Evolutionary conservation across 2,113 vertebrate genomes (phyloP).

Genomic region (Pollachius pollachius): DNA sequence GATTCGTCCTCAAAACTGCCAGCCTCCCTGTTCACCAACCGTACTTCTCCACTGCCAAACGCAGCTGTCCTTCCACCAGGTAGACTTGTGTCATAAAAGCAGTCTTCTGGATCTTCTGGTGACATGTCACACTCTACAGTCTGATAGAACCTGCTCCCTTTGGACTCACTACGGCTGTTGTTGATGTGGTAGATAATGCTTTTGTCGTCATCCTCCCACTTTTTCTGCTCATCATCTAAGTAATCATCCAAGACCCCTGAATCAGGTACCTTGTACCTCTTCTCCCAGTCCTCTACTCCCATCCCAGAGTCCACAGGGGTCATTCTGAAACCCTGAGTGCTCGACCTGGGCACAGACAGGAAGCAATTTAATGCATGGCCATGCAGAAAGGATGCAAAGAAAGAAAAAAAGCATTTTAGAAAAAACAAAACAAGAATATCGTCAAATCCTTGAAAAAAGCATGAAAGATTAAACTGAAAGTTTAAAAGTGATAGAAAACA

Average conservation of each 20-base stretch:
- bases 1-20: conserved; percentile 70
- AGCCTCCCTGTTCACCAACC: conserved; percentile 64
- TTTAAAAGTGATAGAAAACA: neutral
- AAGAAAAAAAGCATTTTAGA: conserved; percentile 22
- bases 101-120: conserved; percentile 67
- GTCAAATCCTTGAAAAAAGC: neutral
- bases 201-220: conserved; percentile 77
- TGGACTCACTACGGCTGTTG: conserved; percentile 56
- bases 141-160: conserved; percentile 65
- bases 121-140: conserved; percentile 66
- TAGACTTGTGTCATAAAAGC: conserved; percentile 57
- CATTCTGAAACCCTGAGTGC: conserved; percentile 78
- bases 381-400: conserved; percentile 46
- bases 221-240: conserved; percentile 79
- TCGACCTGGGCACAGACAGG: conserved; percentile 67
- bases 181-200: conserved; percentile 65
- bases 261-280: conserved; percentile 77
- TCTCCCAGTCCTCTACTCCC: conserved; percentile 83
- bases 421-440: neutral
- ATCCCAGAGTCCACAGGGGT: conserved; percentile 82
- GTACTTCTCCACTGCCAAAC: conserved; percentile 52
- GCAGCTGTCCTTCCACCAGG: conserved; percentile 62
- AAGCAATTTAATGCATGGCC: conserved; percentile 35
- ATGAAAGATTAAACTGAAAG: neutral
- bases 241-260: conserved; percentile 81